Evolutionary conservation across 2,888 invertebrate genomes (phyloP).

Genomic region (Drosophila acutilabella): DNA sequence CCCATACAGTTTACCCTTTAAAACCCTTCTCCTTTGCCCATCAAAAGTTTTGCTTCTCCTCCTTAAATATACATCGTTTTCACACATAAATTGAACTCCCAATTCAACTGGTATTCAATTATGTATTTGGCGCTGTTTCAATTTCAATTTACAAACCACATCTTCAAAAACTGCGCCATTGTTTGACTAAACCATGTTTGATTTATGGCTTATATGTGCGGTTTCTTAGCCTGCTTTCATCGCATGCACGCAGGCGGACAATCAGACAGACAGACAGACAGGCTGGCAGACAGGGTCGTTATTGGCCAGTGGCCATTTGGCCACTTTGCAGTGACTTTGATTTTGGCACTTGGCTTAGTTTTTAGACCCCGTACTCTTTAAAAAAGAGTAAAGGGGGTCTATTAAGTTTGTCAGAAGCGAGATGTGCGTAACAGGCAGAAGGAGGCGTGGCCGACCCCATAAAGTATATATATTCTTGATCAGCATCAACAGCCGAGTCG

Average conservation of each 20-base stretch:
- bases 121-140: conserved; percentile 7
- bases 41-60: neutral
- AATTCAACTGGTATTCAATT: conserved; percentile 22
- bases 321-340: conserved; percentile 58
- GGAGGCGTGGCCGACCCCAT: no score
- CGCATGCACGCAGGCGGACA: conserved; percentile 42
- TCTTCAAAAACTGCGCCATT: conserved; percentile 41
- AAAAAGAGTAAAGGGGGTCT: no score
- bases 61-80: neutral
- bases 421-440: no score
- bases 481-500: no score
- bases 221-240: conserved; percentile 57
- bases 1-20: no score
- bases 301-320: conserved; percentile 62
- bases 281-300: conserved; percentile 18
- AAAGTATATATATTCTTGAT: no score
- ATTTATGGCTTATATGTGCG: conserved; percentile 47
- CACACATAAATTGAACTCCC: neutral
- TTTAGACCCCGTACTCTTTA: no score
- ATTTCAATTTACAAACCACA: conserved; percentile 42
- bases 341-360: conserved; percentile 75
- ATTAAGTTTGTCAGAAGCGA: no score
- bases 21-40: neutral
- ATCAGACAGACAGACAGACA: conserved; percentile 10
- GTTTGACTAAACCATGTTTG: conserved; percentile 43